Evolutionary conservation across 1,140 invertebrate genomes (phyloP).

Genomic region (Rhynchophorus ferrugineus): DNA sequence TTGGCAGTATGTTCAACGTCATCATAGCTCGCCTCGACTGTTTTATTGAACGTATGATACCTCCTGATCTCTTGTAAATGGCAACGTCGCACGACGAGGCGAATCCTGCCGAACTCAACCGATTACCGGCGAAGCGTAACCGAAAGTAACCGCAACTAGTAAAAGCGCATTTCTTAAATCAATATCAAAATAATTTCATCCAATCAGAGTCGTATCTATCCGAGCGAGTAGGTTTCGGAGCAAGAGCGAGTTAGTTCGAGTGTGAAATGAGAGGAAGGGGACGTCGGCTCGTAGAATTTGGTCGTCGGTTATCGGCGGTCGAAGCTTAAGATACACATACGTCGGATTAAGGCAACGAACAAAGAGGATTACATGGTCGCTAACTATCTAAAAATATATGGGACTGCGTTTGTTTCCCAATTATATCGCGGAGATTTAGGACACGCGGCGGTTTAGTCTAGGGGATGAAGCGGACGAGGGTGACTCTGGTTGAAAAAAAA

Average conservation of each 20-base stretch:
- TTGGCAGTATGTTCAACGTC: too few relatives aligned
- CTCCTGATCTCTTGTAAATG: too few relatives aligned
- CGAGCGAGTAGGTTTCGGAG: constrained; percentile 25
- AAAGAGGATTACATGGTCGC: constrained; percentile 20
- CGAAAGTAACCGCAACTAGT: too few relatives aligned
- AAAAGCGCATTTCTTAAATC: constrained; percentile 26
- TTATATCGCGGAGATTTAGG: constrained; percentile 16
- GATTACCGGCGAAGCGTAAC: too few relatives aligned
- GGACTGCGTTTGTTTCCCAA: constrained; percentile 13
- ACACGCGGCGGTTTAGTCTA: neutral
- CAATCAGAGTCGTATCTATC: constrained; percentile 28
- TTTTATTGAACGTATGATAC: too few relatives aligned
- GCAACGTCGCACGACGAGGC: too few relatives aligned
- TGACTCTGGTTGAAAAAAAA: too few relatives aligned
- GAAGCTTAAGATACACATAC: constrained; percentile 19
- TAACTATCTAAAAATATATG: constrained; percentile 21
- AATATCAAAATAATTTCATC: constrained; percentile 33
- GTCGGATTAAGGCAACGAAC: constrained; percentile 14
- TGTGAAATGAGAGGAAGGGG: constrained; percentile 29
- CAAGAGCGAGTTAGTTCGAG: constrained; percentile 23
- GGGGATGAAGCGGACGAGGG: too few relatives aligned
- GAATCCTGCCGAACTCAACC: too few relatives aligned
- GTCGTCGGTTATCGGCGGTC: constrained; percentile 24
- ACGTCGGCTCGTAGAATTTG: constrained; percentile 9
- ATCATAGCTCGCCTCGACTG: too few relatives aligned